A percentile compares a stretch with the other conserved stretches of the same genome.
These are phyloP conservation scores for Pontoporia blainvillei DNA, from an alignment of 2,113 vertebrate genomes.

Conservation along the genomic window DNA sequence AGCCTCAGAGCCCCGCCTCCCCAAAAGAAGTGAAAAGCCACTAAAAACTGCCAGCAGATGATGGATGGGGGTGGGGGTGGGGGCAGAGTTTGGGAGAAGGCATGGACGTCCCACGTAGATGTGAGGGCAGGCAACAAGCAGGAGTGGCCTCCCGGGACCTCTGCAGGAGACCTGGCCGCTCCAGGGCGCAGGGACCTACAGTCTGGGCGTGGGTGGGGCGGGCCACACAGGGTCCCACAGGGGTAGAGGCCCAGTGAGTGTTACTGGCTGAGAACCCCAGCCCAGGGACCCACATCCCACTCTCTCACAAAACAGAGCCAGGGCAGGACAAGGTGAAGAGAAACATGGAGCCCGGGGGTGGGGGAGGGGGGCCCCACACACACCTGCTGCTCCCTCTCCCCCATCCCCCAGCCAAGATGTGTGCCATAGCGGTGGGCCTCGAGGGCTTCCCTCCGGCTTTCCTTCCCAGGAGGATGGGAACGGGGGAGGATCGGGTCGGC, in stretches of 20 bases:
- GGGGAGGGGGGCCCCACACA: background rate
- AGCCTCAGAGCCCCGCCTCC: background rate
- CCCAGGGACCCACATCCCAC: background rate
- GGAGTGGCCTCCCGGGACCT: fast-evolving
- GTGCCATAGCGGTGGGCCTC: background rate
- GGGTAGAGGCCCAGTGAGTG: background rate
- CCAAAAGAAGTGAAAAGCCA: background rate
- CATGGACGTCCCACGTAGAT: fast-evolving
- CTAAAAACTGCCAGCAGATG: background rate
- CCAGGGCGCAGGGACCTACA: fast-evolving
- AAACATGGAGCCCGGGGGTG: fast-evolving
- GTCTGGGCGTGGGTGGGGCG: fast-evolving
- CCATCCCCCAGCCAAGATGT: background rate
- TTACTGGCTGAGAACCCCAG: background rate
- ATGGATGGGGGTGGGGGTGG: no score
- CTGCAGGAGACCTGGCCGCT: background rate
- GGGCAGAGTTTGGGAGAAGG: background rate
- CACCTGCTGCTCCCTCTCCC: background rate
- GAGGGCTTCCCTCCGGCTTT: background rate
- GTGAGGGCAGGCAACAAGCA: background rate
- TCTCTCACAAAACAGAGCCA: background rate
- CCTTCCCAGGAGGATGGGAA: background rate
- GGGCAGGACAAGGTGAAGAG: background rate
- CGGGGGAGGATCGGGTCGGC: background rate
- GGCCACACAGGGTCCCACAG: background rate